Conservation (phyloP, 2,888 invertebrate species). For the Stegophylla sp. region DNA sequence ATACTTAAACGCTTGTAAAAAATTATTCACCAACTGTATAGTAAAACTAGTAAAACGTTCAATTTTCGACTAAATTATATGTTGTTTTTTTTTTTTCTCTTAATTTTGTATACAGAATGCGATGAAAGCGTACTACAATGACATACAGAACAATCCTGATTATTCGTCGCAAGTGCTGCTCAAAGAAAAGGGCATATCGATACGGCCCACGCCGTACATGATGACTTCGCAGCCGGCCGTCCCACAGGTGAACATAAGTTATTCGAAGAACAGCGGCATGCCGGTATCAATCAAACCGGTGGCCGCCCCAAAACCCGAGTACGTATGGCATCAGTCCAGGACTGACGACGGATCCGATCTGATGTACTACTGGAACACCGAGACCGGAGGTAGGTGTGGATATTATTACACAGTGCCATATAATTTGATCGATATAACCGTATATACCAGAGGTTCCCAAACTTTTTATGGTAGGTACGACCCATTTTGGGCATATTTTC, state of each 20-base stretch:
- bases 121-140: slow-evolving; percentile 84
- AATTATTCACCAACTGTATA: no score
- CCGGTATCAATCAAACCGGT: slow-evolving; percentile 51
- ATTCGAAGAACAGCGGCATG: slow-evolving; percentile 62
- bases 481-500: no score
- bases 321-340: slow-evolving; percentile 80
- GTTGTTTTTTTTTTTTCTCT: slow-evolving; percentile 38
- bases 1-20: no score
- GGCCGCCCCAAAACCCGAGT: slow-evolving; percentile 24
- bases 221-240: slow-evolving; percentile 61
- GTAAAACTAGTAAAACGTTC: no score
- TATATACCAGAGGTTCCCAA: no score
- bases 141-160: slow-evolving; percentile 76
- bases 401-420: no score
- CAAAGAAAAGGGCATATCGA: slow-evolving; percentile 60
- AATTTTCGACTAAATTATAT: neutral
- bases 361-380: slow-evolving; percentile 85
- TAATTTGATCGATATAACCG: no score
- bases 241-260: slow-evolving; percentile 61
- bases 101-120: slow-evolving; percentile 71
- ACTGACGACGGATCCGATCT: slow-evolving; percentile 73
- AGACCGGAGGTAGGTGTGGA: slow-evolving; percentile 74
- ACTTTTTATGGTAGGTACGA: no score
- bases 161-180: slow-evolving; percentile 68
- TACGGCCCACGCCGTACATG: slow-evolving; percentile 63